A percentile compares a stretch with the other conserved stretches of the same genome.
Conservation (phyloP, 2,113 vertebrate genomes). For the Vulpes vulpes region DNA sequence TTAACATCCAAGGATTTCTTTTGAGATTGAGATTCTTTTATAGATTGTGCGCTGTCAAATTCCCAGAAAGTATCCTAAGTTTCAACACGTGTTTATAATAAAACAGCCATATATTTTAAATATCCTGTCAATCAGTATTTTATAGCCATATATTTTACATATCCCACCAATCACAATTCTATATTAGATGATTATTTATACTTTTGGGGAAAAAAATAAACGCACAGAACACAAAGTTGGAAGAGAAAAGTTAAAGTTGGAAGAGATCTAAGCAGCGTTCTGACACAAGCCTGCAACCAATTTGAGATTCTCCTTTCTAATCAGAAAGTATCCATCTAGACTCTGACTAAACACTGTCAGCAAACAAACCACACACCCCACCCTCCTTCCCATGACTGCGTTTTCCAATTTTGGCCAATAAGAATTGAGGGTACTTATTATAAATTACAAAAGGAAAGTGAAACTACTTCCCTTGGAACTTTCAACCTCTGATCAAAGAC, state of each 20-base stretch:
- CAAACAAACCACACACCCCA: background rate
- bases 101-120: constrained; percentile 52
- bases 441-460: background rate
- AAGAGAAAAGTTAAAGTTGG: constrained; percentile 1
- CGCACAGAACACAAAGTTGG: background rate
- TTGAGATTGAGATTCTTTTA: constrained; percentile 4
- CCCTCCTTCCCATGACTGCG: background rate
- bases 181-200: background rate
- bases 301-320: background rate
- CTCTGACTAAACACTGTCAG: background rate
- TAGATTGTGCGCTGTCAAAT: background rate
- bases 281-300: background rate
- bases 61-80: constrained; percentile 35
- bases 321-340: background rate
- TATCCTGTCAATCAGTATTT: background rate
- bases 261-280: background rate
- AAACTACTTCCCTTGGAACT: constrained; percentile 12
- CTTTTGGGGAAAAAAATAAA: background rate
- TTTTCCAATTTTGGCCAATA: background rate
- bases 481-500: background rate
- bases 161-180: constrained; percentile 6
- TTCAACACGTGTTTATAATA: constrained; percentile 13
- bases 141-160: constrained; percentile 43
- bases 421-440: constrained; percentile 2
- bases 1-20: background rate